phyloP scores from a whole-genome alignment of 2,113 vertebrate genomes.

The Scartelaos histophorus region DNA sequence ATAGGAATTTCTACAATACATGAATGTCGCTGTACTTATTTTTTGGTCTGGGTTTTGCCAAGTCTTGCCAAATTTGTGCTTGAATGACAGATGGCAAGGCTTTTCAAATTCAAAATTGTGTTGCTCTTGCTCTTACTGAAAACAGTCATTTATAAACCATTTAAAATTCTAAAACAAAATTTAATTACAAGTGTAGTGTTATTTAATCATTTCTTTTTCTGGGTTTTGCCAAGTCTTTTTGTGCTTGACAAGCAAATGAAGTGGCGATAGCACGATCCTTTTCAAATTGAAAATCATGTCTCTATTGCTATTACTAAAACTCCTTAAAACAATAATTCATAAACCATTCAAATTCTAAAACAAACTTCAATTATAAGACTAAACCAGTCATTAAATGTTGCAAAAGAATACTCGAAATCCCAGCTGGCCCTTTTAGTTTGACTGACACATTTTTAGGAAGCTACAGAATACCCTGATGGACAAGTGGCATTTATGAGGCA shows the following conservation, averaged over 20 bases:
- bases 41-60: too few relatives aligned
- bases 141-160: too few relatives aligned
- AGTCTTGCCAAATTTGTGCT: too few relatives aligned
- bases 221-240: conserved; percentile 24
- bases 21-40: conserved; percentile 26
- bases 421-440: conserved; percentile 67
- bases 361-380: background rate
- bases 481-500: conserved; percentile 81
- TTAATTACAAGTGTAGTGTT: too few relatives aligned
- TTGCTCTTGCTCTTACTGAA: too few relatives aligned
- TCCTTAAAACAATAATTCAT: background rate
- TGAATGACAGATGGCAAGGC: too few relatives aligned
- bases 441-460: conserved; percentile 72
- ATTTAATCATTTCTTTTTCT: too few relatives aligned
- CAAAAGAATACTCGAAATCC: conserved; percentile 39
- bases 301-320: background rate
- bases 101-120: too few relatives aligned
- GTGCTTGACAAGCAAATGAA: conserved; percentile 38
- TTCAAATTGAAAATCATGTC: background rate
- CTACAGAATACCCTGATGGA: conserved; percentile 68
- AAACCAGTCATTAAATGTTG: background rate
- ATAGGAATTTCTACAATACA: conserved; percentile 22
- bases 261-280: background rate
- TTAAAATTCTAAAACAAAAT: too few relatives aligned
- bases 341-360: background rate